Conservation (phyloP, 2,888 invertebrate genomes). For the Rosalia funebris region DNA sequence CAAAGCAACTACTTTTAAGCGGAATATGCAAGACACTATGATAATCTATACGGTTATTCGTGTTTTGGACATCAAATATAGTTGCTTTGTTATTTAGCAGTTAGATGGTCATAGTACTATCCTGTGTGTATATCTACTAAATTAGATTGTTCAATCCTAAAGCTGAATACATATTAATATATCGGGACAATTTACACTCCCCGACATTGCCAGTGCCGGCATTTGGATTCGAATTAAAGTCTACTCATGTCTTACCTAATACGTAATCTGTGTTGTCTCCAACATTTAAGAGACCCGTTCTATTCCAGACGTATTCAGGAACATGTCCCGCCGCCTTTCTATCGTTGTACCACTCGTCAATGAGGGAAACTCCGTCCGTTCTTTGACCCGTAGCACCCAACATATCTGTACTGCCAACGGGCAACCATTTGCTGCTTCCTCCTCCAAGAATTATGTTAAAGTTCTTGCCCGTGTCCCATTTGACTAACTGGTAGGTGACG, state of each 20-base stretch:
- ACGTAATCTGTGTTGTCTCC: constrained; percentile 42
- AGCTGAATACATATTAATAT: too few relatives aligned
- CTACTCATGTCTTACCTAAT: constrained; percentile 45
- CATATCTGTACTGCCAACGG: constrained; percentile 66
- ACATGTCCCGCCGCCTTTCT: constrained; percentile 52
- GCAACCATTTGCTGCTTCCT: constrained; percentile 74
- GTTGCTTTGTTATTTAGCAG: too few relatives aligned
- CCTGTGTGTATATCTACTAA: too few relatives aligned
- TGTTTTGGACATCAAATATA: too few relatives aligned
- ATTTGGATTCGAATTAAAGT: too few relatives aligned
- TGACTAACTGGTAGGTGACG: constrained; percentile 78
- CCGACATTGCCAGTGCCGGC: too few relatives aligned
- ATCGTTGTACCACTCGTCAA: constrained; percentile 72
- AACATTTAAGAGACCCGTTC: constrained; percentile 66
- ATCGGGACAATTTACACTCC: too few relatives aligned
- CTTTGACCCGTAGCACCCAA: constrained; percentile 68
- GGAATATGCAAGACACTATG: too few relatives aligned
- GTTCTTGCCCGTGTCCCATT: constrained; percentile 72
- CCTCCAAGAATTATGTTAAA: constrained; percentile 83
- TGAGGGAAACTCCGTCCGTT: constrained; percentile 73
- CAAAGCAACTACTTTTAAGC: too few relatives aligned
- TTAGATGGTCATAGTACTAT: too few relatives aligned
- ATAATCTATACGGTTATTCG: too few relatives aligned
- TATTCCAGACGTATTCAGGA: constrained; percentile 69
- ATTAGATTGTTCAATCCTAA: too few relatives aligned